A percentile compares a stretch with the other conserved stretches of the same genome.
Evolutionary conservation across 2,888 invertebrate species (phyloP).

Genomic region (Holacanthella duospinosa): DNA sequence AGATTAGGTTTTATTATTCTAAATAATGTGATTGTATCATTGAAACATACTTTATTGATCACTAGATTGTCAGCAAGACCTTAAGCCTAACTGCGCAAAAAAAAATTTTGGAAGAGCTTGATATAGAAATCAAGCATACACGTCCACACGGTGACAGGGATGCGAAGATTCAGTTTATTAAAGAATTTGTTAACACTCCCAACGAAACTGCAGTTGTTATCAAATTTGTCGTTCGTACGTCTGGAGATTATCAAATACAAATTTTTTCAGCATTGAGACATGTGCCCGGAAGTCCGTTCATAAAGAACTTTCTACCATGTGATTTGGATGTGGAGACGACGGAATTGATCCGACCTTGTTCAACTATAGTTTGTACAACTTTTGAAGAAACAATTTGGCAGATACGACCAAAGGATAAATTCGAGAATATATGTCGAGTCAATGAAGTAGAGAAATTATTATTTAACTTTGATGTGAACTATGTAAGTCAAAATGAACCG

Average conservation of each 20-base stretch:
- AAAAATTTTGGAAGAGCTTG: neutral
- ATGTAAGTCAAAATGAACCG: neutral
- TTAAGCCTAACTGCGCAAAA: neutral
- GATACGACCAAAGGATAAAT: slow-evolving; percentile 13
- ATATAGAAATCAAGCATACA: neutral
- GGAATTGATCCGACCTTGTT: slow-evolving; percentile 11
- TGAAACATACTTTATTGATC: too few species aligned
- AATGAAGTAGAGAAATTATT: neutral
- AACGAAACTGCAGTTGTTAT: too few species aligned
- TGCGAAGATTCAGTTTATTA: neutral
- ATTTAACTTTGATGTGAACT: slow-evolving; percentile 9
- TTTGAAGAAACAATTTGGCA: slow-evolving; percentile 1
- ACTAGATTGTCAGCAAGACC: too few species aligned
- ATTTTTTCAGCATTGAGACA: neutral
- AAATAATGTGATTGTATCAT: neutral
- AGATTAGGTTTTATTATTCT: neutral
- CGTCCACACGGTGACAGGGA: too few species aligned
- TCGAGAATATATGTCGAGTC: slow-evolving; percentile 13
- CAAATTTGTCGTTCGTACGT: neutral
- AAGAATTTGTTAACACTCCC: neutral
- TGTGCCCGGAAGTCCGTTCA: slow-evolving; percentile 12
- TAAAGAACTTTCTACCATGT: slow-evolving; percentile 10
- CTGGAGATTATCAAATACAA: neutral
- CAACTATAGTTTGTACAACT: neutral
- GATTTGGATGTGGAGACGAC: slow-evolving; percentile 10